Conservation (phyloP, 2,113 vertebrate species). For the Oceanodroma tethys region DNA sequence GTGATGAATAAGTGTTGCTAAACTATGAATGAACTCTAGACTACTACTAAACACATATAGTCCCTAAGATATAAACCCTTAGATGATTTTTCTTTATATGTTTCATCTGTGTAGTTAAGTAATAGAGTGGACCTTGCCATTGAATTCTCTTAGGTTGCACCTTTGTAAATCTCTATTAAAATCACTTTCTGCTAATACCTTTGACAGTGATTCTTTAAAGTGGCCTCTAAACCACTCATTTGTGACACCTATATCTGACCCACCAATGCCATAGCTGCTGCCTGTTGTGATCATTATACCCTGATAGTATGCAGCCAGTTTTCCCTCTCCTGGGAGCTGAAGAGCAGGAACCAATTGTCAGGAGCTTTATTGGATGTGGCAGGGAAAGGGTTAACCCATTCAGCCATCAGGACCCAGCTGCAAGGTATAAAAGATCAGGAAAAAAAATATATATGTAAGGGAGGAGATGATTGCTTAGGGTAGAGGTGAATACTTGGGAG, state of each 20-base stretch:
- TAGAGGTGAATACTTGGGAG: rapidly evolving
- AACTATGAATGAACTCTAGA: too few relatives aligned
- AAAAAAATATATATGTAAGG: background rate
- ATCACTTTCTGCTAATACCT: too few relatives aligned
- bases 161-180: too few relatives aligned
- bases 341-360: background rate
- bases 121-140: too few relatives aligned
- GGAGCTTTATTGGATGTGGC: background rate
- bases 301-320: background rate
- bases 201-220: too few relatives aligned
- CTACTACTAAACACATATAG: too few relatives aligned
- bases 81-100: too few relatives aligned
- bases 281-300: background rate
- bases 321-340: background rate
- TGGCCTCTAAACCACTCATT: too few relatives aligned
- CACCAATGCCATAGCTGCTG: background rate
- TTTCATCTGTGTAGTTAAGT: too few relatives aligned
- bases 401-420: background rate
- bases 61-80: too few relatives aligned
- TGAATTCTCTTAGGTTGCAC: too few relatives aligned
- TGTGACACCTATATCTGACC: background rate
- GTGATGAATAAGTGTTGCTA: too few relatives aligned
- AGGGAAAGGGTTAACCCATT: background rate
- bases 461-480: rapidly evolving
- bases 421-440: background rate